Base-by-base conservation (phyloP, 2,797 vertebrate species). In the Benthosema pterotum region DNA sequence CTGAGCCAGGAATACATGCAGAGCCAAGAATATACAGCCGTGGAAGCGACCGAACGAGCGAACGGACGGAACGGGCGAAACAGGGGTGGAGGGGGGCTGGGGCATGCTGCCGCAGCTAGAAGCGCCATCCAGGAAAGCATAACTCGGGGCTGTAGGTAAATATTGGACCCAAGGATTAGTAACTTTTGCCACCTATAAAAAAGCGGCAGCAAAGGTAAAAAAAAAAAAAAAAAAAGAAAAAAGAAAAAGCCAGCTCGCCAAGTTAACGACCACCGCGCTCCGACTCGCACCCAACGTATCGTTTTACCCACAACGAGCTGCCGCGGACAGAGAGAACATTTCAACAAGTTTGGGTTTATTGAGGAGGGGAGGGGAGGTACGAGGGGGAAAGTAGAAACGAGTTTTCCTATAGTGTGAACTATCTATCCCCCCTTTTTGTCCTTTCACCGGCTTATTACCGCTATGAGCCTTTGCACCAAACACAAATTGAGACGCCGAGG, bases 181-280 rank as follows among this genome's bases (percentile, higher is more conserved):
- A 82, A 84, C 84, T 78, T 83, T 87, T 88, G 86, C 84, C 88
- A 89, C 89, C 87, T 88, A 89, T 88, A 88, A 90, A 91, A 88
- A 85, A 85, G n/a, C 81, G 74, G 75, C 57, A 77, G 28, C 28
- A 32, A n/a, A n/a, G n/a, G n/a, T n/a, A n/a, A n/a, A n/a, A n/a
- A n/a, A n/a, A n/a, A n/a, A n/a, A n/a, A n/a, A n/a, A n/a, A n/a
- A n/a, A n/a, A n/a, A n/a, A n/a, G n/a, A n/a, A n/a, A n/a, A n/a
- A n/a, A 64, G 76, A 72, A 81, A 52, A 83, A 80, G 84, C 83
- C 84, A 83, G 78, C 46, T 2, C 4, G 32, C 63, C 8, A 59
- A 79, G 75, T 86, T 87, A 83, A 87, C 60, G 63, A 86, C 83
- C 78, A 54, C 84, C 19, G 78, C 38, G 74, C 74, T 85, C 71